phyloP scores from a whole-genome alignment of 2,888 invertebrate species.

The Drosophila vallismaia region DNA sequence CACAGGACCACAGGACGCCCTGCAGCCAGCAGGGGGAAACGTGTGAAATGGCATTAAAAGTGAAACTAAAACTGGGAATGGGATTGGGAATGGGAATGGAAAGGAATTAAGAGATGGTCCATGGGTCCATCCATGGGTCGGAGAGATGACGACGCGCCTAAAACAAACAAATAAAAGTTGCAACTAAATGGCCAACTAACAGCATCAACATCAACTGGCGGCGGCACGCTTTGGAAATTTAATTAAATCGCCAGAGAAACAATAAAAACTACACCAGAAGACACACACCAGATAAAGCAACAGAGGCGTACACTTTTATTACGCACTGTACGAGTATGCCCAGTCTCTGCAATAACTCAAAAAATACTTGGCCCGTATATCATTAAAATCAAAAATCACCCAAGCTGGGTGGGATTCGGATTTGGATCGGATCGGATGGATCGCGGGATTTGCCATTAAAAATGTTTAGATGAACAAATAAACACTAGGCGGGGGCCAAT shows the following conservation, averaged over 20 bases:
- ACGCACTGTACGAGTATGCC: constrained; percentile 47
- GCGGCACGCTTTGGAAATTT: constrained; percentile 74
- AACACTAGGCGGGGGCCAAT: constrained; percentile 61
- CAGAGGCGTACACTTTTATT: constrained; percentile 53
- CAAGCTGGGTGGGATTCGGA: constrained; percentile 54
- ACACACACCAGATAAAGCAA: too few species aligned
- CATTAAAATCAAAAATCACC: constrained; percentile 78
- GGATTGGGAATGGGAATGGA: constrained; percentile 1
- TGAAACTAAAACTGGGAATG: constrained; percentile 15
- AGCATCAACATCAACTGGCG: constrained; percentile 46
- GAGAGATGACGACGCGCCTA: constrained; percentile 72
- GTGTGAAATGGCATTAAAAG: constrained; percentile 58
- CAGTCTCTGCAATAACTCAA: constrained; percentile 70
- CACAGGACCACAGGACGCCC: too few species aligned
- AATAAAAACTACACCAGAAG: constrained; percentile 62
- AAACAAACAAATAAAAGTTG: constrained; percentile 75
- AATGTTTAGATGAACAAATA: constrained; percentile 75
- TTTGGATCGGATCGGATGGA: constrained; percentile 17
- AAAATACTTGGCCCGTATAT: constrained; percentile 72
- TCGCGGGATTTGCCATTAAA: constrained; percentile 68
- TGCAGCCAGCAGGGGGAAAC: constrained; percentile 36
- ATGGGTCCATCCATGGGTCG: neutral
- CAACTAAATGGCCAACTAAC: constrained; percentile 70
- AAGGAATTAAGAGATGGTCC: neutral
- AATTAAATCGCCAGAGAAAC: constrained; percentile 71